These are phyloP conservation scores for Drosophila serrata DNA, from an alignment of 1,140 invertebrate genomes.

Conservation along the genomic window DNA sequence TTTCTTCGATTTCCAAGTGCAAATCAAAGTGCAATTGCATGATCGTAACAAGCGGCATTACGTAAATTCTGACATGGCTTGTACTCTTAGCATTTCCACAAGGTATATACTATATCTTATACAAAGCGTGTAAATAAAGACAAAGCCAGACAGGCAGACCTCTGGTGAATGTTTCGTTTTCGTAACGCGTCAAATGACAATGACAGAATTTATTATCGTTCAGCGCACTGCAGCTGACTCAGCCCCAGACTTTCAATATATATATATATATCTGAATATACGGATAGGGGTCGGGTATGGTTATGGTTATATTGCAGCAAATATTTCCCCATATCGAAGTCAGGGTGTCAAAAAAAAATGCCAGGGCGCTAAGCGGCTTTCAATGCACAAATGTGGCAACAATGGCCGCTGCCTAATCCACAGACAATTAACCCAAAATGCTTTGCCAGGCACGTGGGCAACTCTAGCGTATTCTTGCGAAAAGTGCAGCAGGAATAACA, in stretches of 20 bases:
- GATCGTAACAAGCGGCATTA: constrained; percentile 47
- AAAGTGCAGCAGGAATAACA: constrained; percentile 33
- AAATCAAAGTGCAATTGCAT: constrained; percentile 41
- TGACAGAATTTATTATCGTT: constrained; percentile 68
- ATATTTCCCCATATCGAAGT: constrained; percentile 60
- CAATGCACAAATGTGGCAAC: constrained; percentile 41
- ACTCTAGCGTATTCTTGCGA: constrained; percentile 66
- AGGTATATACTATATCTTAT: constrained; percentile 25
- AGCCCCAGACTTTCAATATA: constrained; percentile 35
- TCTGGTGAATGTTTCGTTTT: constrained; percentile 30
- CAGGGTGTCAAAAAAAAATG: constrained; percentile 71
- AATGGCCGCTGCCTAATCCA: constrained; percentile 64
- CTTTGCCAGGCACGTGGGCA: constrained; percentile 64
- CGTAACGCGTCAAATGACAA: constrained; percentile 73
- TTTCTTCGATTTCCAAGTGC: constrained; percentile 25
- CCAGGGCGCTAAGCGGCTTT: constrained; percentile 72
- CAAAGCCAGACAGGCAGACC: constrained; percentile 33
- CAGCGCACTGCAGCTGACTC: constrained; percentile 61
- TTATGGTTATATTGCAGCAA: constrained; percentile 37
- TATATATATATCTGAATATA: constrained; percentile 38
- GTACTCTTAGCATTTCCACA: constrained; percentile 19
- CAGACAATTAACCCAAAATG: constrained; percentile 82
- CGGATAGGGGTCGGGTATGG: not conserved
- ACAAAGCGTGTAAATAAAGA: constrained; percentile 16
- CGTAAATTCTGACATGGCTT: constrained; percentile 26